Evolutionary conservation across 1,140 invertebrate genomes (phyloP), one percentile per base, ranked within the genome.

Genomic region (Homarus americanus): DNA sequence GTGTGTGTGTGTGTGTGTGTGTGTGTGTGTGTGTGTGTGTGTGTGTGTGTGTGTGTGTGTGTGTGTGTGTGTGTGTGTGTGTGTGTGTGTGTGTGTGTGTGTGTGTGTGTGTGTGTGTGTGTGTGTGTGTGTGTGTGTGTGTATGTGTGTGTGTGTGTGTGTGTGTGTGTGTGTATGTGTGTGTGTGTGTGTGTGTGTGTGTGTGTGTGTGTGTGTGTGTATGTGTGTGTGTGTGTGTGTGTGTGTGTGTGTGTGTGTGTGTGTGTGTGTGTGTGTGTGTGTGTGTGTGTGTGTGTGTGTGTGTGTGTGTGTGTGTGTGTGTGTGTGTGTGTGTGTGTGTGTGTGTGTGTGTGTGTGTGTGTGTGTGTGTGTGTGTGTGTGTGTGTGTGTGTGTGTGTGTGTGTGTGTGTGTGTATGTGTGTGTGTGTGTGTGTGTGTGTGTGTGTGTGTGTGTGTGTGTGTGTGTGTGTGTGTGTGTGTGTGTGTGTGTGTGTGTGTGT

Each of bases 321-420:
- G 44, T 49, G 44, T 58, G 2, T 58, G 10, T 58, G 53, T 58
- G 0, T 78, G 38, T 78, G 75, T 78, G 36, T 78, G 75, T 78
- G 7, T 40, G 75, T 78, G 34, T 17, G 38, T 38, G 38, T 78
- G n/a, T 66, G 63, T 28, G n/a, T 69, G 63, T 69, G n/a, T 32
- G 63, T 69, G 63, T 69, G 63, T 69, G 53, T 63, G 53, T 10
- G 53, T 63, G 9, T 63, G 53, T 49, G 44, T 49, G 44, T 49
- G 44, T 49, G n/a, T 63, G 58, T 63, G 58, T 63, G 58, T 63
- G 58, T 17, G 24, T 63, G 58, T 17, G 24, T 17, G 58, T 17
- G 58, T 63, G 15, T 17, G 15, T 17, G 58, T 63, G 58, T 17
- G 58, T 17, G 58, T 63, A 2, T 17, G 24, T 17, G 58, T 20